Percentiles rank a stretch among this genome's conserved stretches.
phyloP scores from a whole-genome alignment of 1,140 invertebrate species.

The Globodera ellingtonae region DNA sequence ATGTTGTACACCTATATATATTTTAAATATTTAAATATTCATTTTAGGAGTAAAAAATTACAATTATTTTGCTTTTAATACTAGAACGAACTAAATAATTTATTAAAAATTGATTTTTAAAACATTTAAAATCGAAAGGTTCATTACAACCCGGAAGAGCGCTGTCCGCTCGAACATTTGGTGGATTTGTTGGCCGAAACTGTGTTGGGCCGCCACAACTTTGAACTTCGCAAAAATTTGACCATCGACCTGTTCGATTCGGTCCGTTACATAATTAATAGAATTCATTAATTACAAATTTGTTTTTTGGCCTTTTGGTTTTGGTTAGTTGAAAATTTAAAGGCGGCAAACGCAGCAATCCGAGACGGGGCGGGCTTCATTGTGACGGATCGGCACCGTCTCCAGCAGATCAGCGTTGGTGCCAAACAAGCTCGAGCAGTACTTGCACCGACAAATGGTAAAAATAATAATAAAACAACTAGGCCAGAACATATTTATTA shows the following conservation, averaged over 20 bases:
- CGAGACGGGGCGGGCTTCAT: conserved; percentile 61
- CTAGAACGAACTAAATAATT: too few species aligned
- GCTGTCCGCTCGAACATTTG: conserved; percentile 57
- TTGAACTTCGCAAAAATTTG: conserved; percentile 63
- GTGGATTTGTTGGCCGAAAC: conserved; percentile 58
- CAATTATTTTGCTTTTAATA: too few species aligned
- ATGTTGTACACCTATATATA: not conserved
- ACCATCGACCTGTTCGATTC: conserved; percentile 64
- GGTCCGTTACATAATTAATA: not conserved
- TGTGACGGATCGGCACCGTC: conserved; percentile 55
- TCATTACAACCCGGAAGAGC: conserved; percentile 55
- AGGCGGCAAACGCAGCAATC: conserved; percentile 37
- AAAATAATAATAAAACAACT: conserved; percentile 6
- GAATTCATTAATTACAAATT: too few species aligned
- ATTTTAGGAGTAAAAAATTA: too few species aligned
- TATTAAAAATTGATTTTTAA: not conserved
- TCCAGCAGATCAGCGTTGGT: conserved; percentile 53
- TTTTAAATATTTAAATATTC: too few species aligned
- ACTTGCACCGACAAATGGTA: conserved; percentile 46
- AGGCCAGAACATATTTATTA: too few species aligned
- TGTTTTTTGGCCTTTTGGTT: not conserved
- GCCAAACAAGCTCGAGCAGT: conserved; percentile 37
- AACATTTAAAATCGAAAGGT: conserved; percentile 32
- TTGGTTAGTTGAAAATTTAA: not conserved
- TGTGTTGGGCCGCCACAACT: conserved; percentile 53